Conservation (phyloP, 2,797 vertebrate genomes). For the Chelidonichthys spinosus region DNA sequence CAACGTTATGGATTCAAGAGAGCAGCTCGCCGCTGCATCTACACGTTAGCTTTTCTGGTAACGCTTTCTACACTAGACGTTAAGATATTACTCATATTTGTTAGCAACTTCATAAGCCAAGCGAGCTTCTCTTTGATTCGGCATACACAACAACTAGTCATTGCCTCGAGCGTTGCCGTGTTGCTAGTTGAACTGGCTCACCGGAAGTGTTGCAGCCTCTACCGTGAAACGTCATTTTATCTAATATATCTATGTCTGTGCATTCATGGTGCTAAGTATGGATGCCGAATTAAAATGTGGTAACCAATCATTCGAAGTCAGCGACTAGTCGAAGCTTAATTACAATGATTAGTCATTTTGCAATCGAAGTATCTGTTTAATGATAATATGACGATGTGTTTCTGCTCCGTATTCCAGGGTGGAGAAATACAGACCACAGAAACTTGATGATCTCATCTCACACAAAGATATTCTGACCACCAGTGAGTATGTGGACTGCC, state of each 20-base stretch:
- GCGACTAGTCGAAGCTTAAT: rapidly evolving
- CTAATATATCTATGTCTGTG: not conserved
- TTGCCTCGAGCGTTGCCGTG: not conserved
- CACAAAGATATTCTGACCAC: slow-evolving; percentile 95
- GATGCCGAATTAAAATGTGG: slow-evolving; percentile 9
- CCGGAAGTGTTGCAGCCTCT: not conserved
- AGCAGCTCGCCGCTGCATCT: not conserved
- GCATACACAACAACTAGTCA: too few species aligned
- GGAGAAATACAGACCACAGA: slow-evolving; percentile 96
- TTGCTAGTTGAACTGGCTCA: not conserved
- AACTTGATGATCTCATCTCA: slow-evolving; percentile 93
- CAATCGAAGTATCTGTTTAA: not conserved
- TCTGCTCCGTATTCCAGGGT: slow-evolving; percentile 84
- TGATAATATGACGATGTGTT: not conserved
- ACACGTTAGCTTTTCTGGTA: too few species aligned
- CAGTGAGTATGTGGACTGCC: slow-evolving; percentile 83
- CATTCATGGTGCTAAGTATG: not conserved
- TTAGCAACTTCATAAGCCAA: rapidly evolving
- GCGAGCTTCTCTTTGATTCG: not conserved
- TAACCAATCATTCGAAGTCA: rapidly evolving
- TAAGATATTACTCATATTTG: rapidly evolving
- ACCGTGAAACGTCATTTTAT: not conserved
- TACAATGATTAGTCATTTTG: not conserved
- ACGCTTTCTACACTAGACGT: too few species aligned
- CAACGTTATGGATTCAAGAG: not conserved